Base-by-base conservation (phyloP, 2,113 vertebrate species). In the Heterotis niloticus region DNA sequence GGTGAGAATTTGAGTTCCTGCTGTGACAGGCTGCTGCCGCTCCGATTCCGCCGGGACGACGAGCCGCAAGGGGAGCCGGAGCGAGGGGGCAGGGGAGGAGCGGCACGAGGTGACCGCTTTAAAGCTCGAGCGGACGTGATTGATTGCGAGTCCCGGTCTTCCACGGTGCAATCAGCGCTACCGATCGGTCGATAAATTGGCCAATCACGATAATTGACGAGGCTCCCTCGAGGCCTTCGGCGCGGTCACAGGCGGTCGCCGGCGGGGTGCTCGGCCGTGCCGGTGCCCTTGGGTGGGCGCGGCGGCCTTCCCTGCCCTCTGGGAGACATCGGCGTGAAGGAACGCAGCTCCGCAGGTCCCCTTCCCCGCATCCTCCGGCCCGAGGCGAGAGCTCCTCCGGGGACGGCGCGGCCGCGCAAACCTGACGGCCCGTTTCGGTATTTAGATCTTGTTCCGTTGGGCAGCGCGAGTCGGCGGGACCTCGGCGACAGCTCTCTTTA, bases 121-220 rank as follows among this genome's bases (percentile, higher is more conserved):
- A 77, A 79, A 75, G 75, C 81, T 13, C 52, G 62, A 12, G 75
- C 81, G 77, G 84, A 44, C 51, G 34, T 88, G 89, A 91, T 81
- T 89, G 85, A 82, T 80, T 81, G 71, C 74, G 76, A 80, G 75
- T 44, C 62, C 85, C 71, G 77, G 78, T 79, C 88, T 75, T 81
- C 72, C 5, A 26, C 75, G 81, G 83, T 81, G 84, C 86, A 84
- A 80, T 86, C 88, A 73, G 83, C 76, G 29, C 3, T 79, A 73
- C 85, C 86, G 82, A 89, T 92, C 86, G 86, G 87, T 90, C 87
- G 88, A 83, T 90, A 91, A 89, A 89, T 86, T 86, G 90, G 87
- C 86, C 90, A 90, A 91, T 93, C 91, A 90, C 83, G 83, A 81
- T 83, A 84, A 88, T 87, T 89, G 82, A 64, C 82, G 85, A 77